These are phyloP conservation scores for Rhaphigaster nebulosa DNA, from an alignment of 2,888 invertebrate species.

Conservation along the genomic window DNA sequence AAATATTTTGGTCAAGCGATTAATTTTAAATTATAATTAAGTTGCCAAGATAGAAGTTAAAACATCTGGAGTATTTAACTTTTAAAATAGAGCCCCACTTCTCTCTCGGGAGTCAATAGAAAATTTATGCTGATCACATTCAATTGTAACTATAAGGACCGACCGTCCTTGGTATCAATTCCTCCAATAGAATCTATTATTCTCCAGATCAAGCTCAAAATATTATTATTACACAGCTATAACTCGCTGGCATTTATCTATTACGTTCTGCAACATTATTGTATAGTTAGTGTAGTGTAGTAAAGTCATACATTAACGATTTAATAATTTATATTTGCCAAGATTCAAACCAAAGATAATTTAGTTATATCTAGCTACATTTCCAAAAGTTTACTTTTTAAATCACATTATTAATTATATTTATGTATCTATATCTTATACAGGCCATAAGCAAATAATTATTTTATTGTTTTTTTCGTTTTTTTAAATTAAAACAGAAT, in stretches of 20 bases:
- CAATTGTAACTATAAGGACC: constrained; percentile 15
- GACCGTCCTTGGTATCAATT: background rate
- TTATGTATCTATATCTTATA: too few relatives aligned
- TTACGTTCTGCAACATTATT: background rate
- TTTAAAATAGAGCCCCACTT: background rate
- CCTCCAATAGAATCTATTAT: constrained; percentile 12
- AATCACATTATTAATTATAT: too few relatives aligned
- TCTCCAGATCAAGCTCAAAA: background rate
- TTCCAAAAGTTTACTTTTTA: too few relatives aligned
- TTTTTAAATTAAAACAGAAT: too few relatives aligned
- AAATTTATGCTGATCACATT: constrained; percentile 18
- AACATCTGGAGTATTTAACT: background rate
- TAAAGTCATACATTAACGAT: background rate
- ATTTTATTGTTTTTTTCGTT: too few relatives aligned
- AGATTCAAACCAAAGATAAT: too few relatives aligned
- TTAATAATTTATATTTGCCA: too few relatives aligned
- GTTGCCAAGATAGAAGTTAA: too few relatives aligned
- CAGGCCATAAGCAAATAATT: too few relatives aligned
- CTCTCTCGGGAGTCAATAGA: background rate
- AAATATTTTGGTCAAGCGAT: too few relatives aligned
- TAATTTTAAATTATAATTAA: too few relatives aligned
- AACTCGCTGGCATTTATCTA: background rate
- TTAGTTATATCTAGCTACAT: too few relatives aligned
- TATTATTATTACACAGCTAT: background rate
- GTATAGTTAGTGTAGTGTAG: background rate